A percentile compares a stretch with the other conserved stretches of the same genome.
Conservation (phyloP, 1,140 invertebrate genomes). For the Melanaphis sacchari region DNA sequence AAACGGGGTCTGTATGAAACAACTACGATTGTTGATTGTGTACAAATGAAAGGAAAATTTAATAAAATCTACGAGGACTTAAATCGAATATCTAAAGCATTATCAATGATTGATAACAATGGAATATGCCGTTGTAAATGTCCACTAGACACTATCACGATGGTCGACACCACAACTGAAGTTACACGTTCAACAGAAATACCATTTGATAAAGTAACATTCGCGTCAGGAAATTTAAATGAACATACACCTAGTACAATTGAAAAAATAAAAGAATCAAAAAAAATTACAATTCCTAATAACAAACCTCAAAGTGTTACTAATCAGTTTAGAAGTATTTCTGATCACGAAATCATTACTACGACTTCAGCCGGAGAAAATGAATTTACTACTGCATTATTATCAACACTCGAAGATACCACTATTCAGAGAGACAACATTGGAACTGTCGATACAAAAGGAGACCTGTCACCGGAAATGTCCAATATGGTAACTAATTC, state of each 20-base stretch:
- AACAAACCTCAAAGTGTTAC: neutral
- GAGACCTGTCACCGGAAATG: slow-evolving; percentile 28
- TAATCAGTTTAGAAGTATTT: neutral
- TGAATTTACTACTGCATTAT: neutral
- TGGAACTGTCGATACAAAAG: neutral
- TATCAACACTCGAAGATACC: neutral
- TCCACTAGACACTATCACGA: neutral
- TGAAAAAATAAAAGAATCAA: slow-evolving; percentile 16
- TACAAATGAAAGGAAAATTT: slow-evolving; percentile 30
- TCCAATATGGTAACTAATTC: neutral
- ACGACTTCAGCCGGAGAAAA: neutral
- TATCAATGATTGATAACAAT: neutral
- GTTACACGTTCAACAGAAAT: neutral
- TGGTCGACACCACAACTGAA: neutral
- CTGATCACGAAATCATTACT: neutral
- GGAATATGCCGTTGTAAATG: slow-evolving; percentile 41
- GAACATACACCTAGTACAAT: neutral
- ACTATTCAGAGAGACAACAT: neutral
- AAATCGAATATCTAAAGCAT: neutral
- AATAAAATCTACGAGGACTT: slow-evolving; percentile 21
- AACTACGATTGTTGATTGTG: neutral
- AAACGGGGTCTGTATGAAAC: neutral
- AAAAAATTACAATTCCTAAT: neutral
- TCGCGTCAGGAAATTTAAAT: neutral
- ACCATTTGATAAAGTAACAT: neutral